Conservation (phyloP, 2,888 invertebrate genomes). For the Sminthurinus aureus region DNA sequence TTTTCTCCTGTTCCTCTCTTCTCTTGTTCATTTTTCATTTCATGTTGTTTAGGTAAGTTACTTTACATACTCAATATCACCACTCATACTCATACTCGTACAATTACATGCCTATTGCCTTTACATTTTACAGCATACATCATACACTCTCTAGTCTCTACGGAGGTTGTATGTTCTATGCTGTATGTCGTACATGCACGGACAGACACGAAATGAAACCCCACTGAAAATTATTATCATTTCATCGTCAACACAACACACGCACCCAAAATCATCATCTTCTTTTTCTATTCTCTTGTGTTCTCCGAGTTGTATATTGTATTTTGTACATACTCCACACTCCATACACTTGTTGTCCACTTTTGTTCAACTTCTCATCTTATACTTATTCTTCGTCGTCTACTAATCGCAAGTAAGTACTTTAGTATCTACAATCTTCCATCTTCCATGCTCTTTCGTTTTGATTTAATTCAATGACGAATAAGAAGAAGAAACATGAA, state of each 20-base stretch:
- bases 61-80: neutral
- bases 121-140: no score
- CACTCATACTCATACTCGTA: neutral
- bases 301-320: neutral
- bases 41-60: neutral
- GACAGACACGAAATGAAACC: conserved; percentile 12
- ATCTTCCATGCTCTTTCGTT: neutral
- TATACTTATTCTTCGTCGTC: neutral
- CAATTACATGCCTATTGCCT: neutral
- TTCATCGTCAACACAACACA: conserved; percentile 10
- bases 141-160: no score
- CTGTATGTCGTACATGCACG: neutral
- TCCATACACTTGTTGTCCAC: no score
- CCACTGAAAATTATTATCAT: conserved; percentile 25
- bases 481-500: neutral
- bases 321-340: neutral
- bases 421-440: neutral
- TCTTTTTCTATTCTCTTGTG: neutral
- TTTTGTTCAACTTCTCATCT: neutral
- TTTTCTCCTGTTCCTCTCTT: neutral
- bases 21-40: no score
- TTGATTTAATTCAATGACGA: neutral
- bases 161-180: no score
- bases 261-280: neutral
- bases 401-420: no score